Conservation (phyloP, 2,113 vertebrate species). For the Aramus guarauna region DNA sequence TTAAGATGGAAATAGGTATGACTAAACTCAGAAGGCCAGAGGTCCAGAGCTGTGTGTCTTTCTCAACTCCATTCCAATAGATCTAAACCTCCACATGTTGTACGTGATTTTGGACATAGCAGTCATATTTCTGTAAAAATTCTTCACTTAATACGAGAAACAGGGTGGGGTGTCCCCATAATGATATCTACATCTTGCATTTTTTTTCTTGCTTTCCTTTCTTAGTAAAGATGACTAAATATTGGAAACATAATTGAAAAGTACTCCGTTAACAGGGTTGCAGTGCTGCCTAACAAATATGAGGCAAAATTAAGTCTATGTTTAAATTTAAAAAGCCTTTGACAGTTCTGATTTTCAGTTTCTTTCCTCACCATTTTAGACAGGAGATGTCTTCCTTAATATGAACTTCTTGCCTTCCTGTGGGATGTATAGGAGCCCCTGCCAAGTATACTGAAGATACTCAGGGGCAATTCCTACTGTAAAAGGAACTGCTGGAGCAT, state of each 20-base stretch:
- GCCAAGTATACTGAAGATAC: not conserved
- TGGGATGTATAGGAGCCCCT: not conserved
- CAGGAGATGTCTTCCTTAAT: not conserved
- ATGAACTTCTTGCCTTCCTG: not conserved
- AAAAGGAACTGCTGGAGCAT: not conserved
- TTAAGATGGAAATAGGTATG: not conserved
- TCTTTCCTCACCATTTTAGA: not conserved
- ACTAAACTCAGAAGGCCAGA: not conserved
- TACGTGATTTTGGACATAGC: not conserved
- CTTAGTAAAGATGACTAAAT: not conserved
- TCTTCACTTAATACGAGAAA: not conserved
- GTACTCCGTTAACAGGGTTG: not conserved
- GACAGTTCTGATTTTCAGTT: not conserved
- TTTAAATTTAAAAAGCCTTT: not conserved
- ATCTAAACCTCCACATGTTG: not conserved
- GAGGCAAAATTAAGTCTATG: not conserved
- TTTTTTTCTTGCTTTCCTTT: not conserved
- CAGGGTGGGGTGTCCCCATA: not conserved
- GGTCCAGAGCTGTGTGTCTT: not conserved
- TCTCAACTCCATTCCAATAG: not conserved
- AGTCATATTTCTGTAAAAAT: not conserved
- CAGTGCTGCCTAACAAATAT: not conserved
- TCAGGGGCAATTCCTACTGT: not conserved
- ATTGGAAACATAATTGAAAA: not conserved
- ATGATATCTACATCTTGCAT: fast-evolving